These are phyloP conservation scores for Macroteleia sp. DNA, from an alignment of 2,888 invertebrate genomes.

Conservation along the genomic window DNA sequence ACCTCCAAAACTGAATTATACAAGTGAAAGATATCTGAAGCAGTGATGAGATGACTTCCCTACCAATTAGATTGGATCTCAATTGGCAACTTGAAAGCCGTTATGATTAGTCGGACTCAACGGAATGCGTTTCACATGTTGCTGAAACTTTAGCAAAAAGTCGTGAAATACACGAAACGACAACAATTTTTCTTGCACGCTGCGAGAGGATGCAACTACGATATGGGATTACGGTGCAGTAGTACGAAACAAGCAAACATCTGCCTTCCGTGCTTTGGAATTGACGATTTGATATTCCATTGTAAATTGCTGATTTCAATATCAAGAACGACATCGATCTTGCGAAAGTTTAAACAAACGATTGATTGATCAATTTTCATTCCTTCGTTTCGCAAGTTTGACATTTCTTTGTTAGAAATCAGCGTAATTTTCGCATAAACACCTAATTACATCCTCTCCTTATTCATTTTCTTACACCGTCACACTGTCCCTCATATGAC, in stretches of 20 bases:
- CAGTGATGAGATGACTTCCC: no score
- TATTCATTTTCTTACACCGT: constrained; percentile 56
- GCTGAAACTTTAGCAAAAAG: not conserved
- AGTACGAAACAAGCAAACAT: constrained; percentile 8
- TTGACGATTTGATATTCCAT: constrained; percentile 2
- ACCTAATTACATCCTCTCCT: constrained; percentile 40
- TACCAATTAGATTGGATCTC: constrained; percentile 64
- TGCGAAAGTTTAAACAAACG: constrained; percentile 3
- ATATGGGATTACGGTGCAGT: constrained; percentile 48
- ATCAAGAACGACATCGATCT: constrained; percentile 7
- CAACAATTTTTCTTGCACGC: constrained; percentile 31
- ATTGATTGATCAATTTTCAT: not conserved
- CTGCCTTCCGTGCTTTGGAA: constrained; percentile 6
- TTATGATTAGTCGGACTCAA: constrained; percentile 17
- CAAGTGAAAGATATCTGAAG: no score
- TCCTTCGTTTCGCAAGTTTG: constrained; percentile 34
- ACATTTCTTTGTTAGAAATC: constrained; percentile 28
- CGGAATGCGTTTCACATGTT: constrained; percentile 10
- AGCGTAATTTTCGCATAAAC: constrained; percentile 42
- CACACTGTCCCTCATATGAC: constrained; percentile 26
- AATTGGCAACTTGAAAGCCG: constrained; percentile 66
- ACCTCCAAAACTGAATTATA: no score
- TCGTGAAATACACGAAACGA: constrained; percentile 7
- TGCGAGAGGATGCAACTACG: constrained; percentile 41
- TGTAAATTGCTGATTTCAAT: constrained; percentile 3